Base-by-base conservation (phyloP, 2,797 vertebrate genomes). In the Hemibagrus guttatus region DNA sequence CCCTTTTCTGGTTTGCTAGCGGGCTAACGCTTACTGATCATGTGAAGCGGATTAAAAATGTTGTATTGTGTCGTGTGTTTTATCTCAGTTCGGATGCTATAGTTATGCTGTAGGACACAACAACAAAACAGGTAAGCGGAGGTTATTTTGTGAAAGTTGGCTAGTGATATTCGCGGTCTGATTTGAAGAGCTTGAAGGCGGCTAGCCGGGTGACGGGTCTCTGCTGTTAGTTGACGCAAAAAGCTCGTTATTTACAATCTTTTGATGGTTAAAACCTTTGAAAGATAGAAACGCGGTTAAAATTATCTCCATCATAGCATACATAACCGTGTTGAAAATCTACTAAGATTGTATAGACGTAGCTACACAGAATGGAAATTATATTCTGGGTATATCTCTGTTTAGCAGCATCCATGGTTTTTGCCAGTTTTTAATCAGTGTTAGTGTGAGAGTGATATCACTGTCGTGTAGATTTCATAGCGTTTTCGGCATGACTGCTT, bases 21-120 rank as follows among this genome's bases (percentile, higher is more conserved):
- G 4, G 14, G 72, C 61, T 83, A 86, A 19, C 39, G 2, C 31
- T 39, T 11, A 21, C 42, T 12, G 52, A 83, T 86, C 87, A 83
- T 85, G 84, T 83, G 87, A 89, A 90, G 54, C 54, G 64, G 86
- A 71, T 35, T 76, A 83, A 86, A 83, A 83, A 81, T 66, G 68
- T 31, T 42, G 68, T 21, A 54, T 46, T 21, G 39, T 74, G 56
- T 13, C 46, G 11, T 54, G 58, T 83, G 68, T 19, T n/a, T 54
- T 12, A 31, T 84, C 46, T 59, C 8, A 58, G 23, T 52, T 56
- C 13, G 68, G 23, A 54, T 74, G 54, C 0, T 19, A 7, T 35
- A 66, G 68, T 72, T 56, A 88, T 87, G 87, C 68, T 88, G 74
- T 88, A 83, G 61, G 86, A 69, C 68, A 35, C 42, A 49, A 64